Evolutionary conservation across 2,888 invertebrate species (phyloP), one percentile per base, ranked within the genome.

Genomic region (Lissocephala sabroskyi): DNA sequence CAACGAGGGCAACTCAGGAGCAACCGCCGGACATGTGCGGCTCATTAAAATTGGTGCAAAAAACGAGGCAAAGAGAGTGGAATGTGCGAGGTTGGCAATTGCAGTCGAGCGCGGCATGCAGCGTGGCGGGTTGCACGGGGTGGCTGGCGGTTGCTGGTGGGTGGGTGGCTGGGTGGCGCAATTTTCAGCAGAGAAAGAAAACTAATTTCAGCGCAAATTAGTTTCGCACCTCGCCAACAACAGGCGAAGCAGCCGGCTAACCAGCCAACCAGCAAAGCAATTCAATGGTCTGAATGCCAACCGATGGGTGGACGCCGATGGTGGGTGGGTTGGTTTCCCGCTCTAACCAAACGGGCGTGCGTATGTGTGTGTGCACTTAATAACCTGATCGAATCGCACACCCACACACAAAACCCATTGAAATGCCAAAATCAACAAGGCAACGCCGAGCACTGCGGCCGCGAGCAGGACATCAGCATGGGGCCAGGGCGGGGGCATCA

Each of bases 181-280:
- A 56, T 65, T 65, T 64, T 70, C 45, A 56, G 41, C 52, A 58
- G 52, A 57, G 64, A 76, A 73, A 76, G 71, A 73, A 73, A 73
- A 73, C 71, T 73, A 78, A 73, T 73, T 73, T 78, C 76, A 65
- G 79, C 65, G 76, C 76, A 73, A 73, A 73, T 73, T 73, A 75
- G 71, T 76, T 71, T 73, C 71, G 71, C 71, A 73, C 71, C 71
- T 73, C 71, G 67, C 58, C 53, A 45, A 46, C 52, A 61, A 45
- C 37, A 11, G 17, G 30, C 45, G 37, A 10, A 37, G 9, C 18
- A 18, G 10, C n/a, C 37, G n/a, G 19, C 30, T 10, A 18, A 19
- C n/a, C 18, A 19, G 75, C 26, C 41, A 17, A 46, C 40, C 45
- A 32, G 56, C 17, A 35, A 35, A 35, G 35, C 35, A 35, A 30